phyloP scores from a whole-genome alignment of 2,888 invertebrate species.

The Paralinhomoeus sp. region DNA sequence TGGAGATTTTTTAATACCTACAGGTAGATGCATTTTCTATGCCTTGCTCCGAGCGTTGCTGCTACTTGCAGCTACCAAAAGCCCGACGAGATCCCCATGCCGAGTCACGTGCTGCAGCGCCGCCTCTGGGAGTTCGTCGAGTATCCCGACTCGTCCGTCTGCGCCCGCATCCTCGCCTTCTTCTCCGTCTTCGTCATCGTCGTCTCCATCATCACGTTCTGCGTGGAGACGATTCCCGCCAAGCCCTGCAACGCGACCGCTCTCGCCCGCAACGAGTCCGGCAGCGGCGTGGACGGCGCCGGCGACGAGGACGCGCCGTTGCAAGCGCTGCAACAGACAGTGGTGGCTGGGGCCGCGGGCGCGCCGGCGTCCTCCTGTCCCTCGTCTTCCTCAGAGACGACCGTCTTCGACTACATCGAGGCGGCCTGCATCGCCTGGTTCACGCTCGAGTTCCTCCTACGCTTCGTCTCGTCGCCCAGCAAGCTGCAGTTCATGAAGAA shows the following conservation, averaged over 20 bases:
- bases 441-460: not conserved
- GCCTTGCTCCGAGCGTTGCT: not conserved
- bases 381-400: too few species aligned
- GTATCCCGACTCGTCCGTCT: constrained; percentile 28
- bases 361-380: too few species aligned
- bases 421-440: not conserved
- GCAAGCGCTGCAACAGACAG: not conserved
- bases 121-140: constrained; percentile 29
- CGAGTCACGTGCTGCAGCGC: constrained; percentile 16
- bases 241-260: not conserved
- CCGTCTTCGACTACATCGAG: not conserved
- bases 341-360: too few species aligned
- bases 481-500: constrained; percentile 6
- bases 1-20: too few species aligned
- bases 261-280: not conserved
- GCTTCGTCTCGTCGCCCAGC: not conserved
- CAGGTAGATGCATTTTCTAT: not conserved
- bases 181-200: constrained; percentile 29
- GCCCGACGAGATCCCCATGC: constrained; percentile 16
- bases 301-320: not conserved
- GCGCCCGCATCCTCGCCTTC: constrained; percentile 28
- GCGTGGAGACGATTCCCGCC: constrained; percentile 28
- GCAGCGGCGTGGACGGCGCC: too few species aligned
- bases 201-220: constrained; percentile 30
- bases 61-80: constrained; percentile 15